These are phyloP conservation scores for Aelia acuminata DNA, from an alignment of 2,888 invertebrate genomes.

Conservation along the genomic window DNA sequence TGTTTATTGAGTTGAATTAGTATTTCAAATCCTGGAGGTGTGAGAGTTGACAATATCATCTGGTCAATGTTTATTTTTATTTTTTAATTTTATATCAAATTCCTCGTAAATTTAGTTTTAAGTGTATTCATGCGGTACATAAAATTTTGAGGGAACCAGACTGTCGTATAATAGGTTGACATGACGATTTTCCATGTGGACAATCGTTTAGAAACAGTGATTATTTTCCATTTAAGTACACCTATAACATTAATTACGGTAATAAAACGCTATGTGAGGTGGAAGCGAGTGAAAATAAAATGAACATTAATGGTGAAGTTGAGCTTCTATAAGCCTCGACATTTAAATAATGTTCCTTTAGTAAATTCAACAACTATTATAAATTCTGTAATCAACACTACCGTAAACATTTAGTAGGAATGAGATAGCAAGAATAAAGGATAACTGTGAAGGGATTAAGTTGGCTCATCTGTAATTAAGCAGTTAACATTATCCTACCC, in stretches of 20 bases:
- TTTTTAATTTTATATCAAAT: too few species aligned
- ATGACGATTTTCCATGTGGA: too few species aligned
- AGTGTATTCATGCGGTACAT: too few species aligned
- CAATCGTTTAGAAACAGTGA: too few species aligned
- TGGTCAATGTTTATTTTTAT: too few species aligned
- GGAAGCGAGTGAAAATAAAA: neutral
- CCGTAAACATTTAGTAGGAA: neutral
- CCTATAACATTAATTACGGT: neutral
- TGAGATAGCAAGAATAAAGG: neutral
- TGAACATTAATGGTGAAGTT: neutral
- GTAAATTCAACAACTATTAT: neutral
- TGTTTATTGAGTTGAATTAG: too few species aligned
- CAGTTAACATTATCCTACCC: neutral
- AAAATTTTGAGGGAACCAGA: too few species aligned
- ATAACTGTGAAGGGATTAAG: neutral
- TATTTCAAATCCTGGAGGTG: too few species aligned
- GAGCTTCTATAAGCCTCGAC: neutral
- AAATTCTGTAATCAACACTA: neutral
- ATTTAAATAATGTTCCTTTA: neutral
- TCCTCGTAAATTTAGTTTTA: too few species aligned
- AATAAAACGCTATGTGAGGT: neutral
- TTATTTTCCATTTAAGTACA: neutral
- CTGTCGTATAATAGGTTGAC: too few species aligned
- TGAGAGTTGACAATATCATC: too few species aligned
- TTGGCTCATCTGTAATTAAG: conserved; percentile 17